Conservation (phyloP, 37 sponge, comb jelly and placozoan species). For the Axinella damicornis region DNA sequence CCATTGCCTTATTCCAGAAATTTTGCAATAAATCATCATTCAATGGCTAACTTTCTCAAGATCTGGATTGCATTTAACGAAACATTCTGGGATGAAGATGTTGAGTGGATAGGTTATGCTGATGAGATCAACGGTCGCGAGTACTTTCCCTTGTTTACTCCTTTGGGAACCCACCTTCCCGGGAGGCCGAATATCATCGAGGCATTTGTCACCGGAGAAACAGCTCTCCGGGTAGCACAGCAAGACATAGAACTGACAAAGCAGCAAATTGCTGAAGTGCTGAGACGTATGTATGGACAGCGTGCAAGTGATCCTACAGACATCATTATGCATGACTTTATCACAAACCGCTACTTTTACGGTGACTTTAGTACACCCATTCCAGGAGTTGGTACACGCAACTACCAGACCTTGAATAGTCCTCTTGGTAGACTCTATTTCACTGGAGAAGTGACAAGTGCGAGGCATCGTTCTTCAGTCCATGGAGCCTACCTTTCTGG, state of each 20-base stretch:
- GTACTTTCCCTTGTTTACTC: constrained; percentile 30
- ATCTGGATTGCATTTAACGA: constrained; percentile 47
- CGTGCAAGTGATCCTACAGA: constrained; percentile 2
- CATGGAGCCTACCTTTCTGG: constrained; percentile 82
- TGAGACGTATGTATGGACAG: constrained; percentile 53
- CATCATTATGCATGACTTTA: constrained; percentile 60
- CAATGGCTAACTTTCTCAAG: constrained; percentile 35
- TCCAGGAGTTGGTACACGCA: constrained; percentile 22
- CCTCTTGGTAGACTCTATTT: constrained; percentile 68
- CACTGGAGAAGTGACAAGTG: constrained; percentile 66
- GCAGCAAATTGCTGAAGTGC: constrained; percentile 33
- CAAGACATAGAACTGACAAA: constrained; percentile 40
- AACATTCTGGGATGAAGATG: constrained; percentile 57
- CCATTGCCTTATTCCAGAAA: constrained; percentile 27
- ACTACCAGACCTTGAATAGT: background rate
- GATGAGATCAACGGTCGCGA: constrained; percentile 33
- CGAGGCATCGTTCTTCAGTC: constrained; percentile 39
- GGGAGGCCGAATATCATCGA: constrained; percentile 32
- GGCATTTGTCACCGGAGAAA: constrained; percentile 42
- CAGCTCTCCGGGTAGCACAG: constrained; percentile 18
- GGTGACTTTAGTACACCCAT: constrained; percentile 52
- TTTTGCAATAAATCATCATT: constrained; percentile 27
- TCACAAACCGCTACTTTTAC: constrained; percentile 49
- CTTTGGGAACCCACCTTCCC: constrained; percentile 5
- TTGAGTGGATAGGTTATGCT: constrained; percentile 9